Conservation (phyloP, 1,140 invertebrate species). For the Nomia melanderi region DNA sequence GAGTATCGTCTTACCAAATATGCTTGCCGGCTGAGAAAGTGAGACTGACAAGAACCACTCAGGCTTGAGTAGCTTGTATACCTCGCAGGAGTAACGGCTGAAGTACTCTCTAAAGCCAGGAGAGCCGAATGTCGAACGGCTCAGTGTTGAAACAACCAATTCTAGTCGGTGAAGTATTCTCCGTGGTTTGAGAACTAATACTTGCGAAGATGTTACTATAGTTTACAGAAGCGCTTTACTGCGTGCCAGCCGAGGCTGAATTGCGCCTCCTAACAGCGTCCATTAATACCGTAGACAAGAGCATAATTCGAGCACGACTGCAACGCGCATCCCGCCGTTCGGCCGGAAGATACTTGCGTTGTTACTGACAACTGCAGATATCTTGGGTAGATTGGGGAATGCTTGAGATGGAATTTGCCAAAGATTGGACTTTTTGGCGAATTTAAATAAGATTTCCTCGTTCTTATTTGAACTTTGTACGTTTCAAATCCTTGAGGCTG, state of each 20-base stretch:
- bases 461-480: neutral
- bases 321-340: slow-evolving; percentile 13
- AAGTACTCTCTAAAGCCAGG: slow-evolving; percentile 53
- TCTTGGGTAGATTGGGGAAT: neutral
- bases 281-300: slow-evolving; percentile 48
- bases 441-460: neutral
- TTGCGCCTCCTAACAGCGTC: slow-evolving; percentile 38
- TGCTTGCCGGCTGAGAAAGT: slow-evolving; percentile 57
- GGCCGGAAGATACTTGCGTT: slow-evolving; percentile 6
- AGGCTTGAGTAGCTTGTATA: slow-evolving; percentile 55
- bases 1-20: slow-evolving; percentile 63
- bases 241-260: slow-evolving; percentile 37
- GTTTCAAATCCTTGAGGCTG: too few species aligned
- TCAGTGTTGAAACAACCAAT: slow-evolving; percentile 61
- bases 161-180: slow-evolving; percentile 61
- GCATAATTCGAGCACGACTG: slow-evolving; percentile 29
- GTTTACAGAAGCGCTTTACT: slow-evolving; percentile 43
- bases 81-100: slow-evolving; percentile 56
- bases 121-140: slow-evolving; percentile 59
- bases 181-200: slow-evolving; percentile 61
- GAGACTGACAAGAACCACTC: slow-evolving; percentile 61
- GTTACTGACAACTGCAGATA: neutral
- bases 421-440: neutral
- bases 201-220: slow-evolving; percentile 48
- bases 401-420: neutral